Base-by-base conservation (phyloP, 1,140 invertebrate species). In the Trissolcus basalis region DNA sequence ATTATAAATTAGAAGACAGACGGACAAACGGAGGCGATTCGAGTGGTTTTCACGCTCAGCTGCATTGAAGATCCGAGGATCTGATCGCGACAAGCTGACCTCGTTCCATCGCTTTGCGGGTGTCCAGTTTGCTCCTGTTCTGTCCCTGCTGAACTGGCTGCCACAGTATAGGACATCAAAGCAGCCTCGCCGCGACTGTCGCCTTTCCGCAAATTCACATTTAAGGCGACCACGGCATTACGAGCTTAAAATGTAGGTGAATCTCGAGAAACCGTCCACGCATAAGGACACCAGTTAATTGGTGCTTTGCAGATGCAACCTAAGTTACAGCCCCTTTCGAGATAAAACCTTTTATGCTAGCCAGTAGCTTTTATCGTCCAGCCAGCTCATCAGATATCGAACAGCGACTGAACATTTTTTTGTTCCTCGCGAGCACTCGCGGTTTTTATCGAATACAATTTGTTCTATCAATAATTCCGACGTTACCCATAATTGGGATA, bases 221-320 rank as follows among this genome's bases (percentile, higher is more conserved):
- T 71, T 70, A 71, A n/a, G n/a, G n/a, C 74, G 74, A 60, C 68
- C 58, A 49, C 61, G 61, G 33, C 55, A 56, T 75, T 49, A 64
- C 56, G 41, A 53, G 60, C 74, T 49, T 77, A 77, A 77, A 77
- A 77, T 70, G 67, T 77, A 77, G 74, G 74, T 77, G 74, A 77
- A 70, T 59, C 73, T 61, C 50, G 56, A 49, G 73, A 67, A 67
- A 70, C 58, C 59, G 54, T 63, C 65, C 67, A 64, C 60, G 73
- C 73, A 77, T 77, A 77, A 77, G 74, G 74, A 77, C 74, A 77
- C 65, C 74, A 51, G 74, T 77, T 77, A 77, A 77, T 77, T 77
- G 74, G 74, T 61, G 74, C 74, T 77, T 76, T 56, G 54, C 48
- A 56, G 67, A 71, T 61, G 63, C 54, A 58, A 51, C 45, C 53